These are phyloP conservation scores for Neoniphon sammara DNA, from an alignment of 2,797 vertebrate genomes.

Conservation along the genomic window DNA sequence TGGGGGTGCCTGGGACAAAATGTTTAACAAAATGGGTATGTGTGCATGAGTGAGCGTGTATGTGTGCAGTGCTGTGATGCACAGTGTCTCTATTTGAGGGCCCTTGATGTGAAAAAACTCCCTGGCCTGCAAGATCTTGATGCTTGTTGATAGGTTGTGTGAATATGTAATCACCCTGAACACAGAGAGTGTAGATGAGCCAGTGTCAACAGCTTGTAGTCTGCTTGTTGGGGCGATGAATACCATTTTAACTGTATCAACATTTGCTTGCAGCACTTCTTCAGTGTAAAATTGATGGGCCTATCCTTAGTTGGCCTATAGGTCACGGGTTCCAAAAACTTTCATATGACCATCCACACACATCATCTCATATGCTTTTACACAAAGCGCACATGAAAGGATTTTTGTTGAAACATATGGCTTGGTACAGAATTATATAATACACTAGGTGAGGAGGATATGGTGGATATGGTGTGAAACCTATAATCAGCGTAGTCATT, in stretches of 20 bases:
- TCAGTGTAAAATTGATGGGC: constrained; percentile 45
- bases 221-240: constrained; percentile 25
- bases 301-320: too few species aligned
- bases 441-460: too few species aligned
- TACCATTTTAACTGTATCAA: constrained; percentile 35
- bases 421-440: too few species aligned
- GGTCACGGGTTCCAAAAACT: too few species aligned
- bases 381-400: background rate
- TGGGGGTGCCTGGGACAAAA: background rate
- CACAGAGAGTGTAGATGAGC: constrained; percentile 13
- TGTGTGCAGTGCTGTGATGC: too few species aligned
- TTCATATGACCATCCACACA: background rate
- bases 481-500: too few species aligned
- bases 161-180: constrained; percentile 29
- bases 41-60: too few species aligned
- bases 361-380: background rate
- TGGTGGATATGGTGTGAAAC: too few species aligned
- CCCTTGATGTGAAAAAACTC: background rate
- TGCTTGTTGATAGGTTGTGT: background rate
- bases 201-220: background rate
- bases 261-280: constrained; percentile 43
- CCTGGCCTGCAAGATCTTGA: background rate
- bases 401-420: too few species aligned
- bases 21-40: background rate
- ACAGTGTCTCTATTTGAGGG: background rate